These are phyloP conservation scores for Suillia variegata DNA, from an alignment of 2,888 invertebrate species.

Conservation along the genomic window DNA sequence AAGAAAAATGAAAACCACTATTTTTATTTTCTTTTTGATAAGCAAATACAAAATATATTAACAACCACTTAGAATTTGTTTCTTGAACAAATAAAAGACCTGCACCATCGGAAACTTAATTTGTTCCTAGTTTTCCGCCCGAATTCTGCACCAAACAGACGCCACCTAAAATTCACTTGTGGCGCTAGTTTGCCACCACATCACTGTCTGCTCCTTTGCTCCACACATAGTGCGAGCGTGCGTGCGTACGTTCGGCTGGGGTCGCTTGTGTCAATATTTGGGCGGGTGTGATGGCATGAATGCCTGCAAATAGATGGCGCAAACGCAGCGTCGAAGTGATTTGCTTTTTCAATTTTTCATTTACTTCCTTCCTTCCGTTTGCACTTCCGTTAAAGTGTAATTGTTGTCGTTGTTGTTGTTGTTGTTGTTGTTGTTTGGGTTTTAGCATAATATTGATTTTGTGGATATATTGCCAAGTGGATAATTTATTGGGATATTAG, in stretches of 20 bases:
- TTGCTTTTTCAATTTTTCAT: slow-evolving; percentile 3
- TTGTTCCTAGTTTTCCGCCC: too few relatives aligned
- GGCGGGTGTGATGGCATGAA: too few relatives aligned
- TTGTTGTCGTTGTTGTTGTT: background rate
- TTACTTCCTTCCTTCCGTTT: background rate
- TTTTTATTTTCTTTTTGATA: background rate
- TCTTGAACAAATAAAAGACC: too few relatives aligned
- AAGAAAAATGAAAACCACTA: too few relatives aligned
- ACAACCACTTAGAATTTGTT: too few relatives aligned
- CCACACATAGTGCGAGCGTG: background rate
- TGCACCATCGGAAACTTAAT: too few relatives aligned
- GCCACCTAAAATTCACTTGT: background rate
- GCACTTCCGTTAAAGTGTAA: background rate
- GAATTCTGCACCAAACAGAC: too few relatives aligned
- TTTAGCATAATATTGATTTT: background rate
- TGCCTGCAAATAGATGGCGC: slow-evolving; percentile 1
- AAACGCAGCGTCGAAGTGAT: slow-evolving; percentile 9
- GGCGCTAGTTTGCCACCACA: background rate
- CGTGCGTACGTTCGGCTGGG: slow-evolving; percentile 7
- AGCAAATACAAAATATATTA: too few relatives aligned
- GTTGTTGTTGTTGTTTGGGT: background rate
- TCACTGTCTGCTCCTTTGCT: background rate
- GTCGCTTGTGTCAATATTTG: slow-evolving; percentile 22
- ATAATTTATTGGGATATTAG: background rate
- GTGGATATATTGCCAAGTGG: background rate